Evolutionary conservation across 2,888 invertebrate genomes (phyloP).

Genomic region (Ischnus inquisitorius): DNA sequence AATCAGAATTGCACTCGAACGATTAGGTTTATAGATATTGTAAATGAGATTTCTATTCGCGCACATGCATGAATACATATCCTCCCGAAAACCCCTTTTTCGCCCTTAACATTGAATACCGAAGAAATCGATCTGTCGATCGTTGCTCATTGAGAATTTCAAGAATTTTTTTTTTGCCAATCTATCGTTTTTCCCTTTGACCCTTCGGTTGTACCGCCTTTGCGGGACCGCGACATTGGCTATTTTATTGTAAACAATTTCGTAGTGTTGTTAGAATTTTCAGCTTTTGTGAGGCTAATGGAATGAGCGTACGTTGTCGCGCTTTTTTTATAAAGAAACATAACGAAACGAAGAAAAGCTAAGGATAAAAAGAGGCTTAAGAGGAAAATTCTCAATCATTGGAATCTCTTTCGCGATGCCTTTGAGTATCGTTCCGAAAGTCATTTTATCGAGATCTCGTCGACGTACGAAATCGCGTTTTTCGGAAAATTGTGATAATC

Average conservation of each 20-base stretch:
- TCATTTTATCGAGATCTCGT: background rate
- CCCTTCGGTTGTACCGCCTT: background rate
- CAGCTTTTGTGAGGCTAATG: background rate
- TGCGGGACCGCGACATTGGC: background rate
- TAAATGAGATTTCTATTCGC: slow-evolving; percentile 44
- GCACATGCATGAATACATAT: slow-evolving; percentile 40
- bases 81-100: background rate
- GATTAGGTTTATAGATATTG: slow-evolving; percentile 33
- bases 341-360: background rate
- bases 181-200: background rate
- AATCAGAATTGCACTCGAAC: slow-evolving; percentile 33
- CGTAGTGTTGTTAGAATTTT: background rate
- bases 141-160: background rate
- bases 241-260: background rate
- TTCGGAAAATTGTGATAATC: too few relatives aligned
- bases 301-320: background rate
- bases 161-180: background rate
- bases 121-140: background rate
- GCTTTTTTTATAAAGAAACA: background rate
- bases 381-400: background rate
- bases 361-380: background rate
- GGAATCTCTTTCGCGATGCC: background rate
- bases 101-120: background rate
- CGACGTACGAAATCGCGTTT: too few relatives aligned
- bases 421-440: background rate